Base-by-base conservation (phyloP, 2,797 vertebrate species). In the Peromyscus eremicus region DNA sequence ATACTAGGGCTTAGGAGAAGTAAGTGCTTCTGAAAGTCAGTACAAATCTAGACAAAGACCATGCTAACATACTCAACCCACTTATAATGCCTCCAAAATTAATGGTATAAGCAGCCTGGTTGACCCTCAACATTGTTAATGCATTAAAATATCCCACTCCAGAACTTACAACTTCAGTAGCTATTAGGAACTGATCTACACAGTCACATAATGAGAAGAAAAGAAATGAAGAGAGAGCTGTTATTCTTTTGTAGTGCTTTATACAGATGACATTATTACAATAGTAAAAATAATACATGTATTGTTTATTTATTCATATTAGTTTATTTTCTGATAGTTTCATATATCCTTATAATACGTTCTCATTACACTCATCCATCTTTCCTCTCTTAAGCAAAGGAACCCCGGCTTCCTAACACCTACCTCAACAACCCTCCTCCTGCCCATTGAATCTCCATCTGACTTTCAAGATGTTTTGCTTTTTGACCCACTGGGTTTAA, bases 1-100 rank as follows among this genome's bases (percentile, higher is more conserved):
- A 5, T 4, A 13, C 0, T 3, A 27, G 0, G 6, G 23, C 43
- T 52, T 52, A 6, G 6, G 14, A 19, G 46, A 29, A 21, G 10
- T 8, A 66, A n/a, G 0, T 52, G 4, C 43, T 27, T 23, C 40
- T 52, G 4, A 16, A 11, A 34, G 40, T n/a, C 0, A 37, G n/a
- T 32, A 52, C 55, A 21, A 70, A 34, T 14, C 16, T 29, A n/a
- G 29, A 40, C 37, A 64, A 17, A 12, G 12, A 21, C 4, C 13
- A 34, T 12, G 5, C 17, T 32, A 23, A 17, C 40, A 32, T 46
- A 27, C 27, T 84, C 37, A 64, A 32, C 10, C 27, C 17, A 32
- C 27, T 64, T 43, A 19, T 32, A 66, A 46, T 62, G n/a, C 32
- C 37, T 4, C 81, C 25, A 57, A 40, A 17, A 68, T 2, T n/a